A percentile compares a stretch with the other conserved stretches of the same genome.
Conservation (phyloP, 2,797 vertebrate species). For the Myotis pilosus region DNA sequence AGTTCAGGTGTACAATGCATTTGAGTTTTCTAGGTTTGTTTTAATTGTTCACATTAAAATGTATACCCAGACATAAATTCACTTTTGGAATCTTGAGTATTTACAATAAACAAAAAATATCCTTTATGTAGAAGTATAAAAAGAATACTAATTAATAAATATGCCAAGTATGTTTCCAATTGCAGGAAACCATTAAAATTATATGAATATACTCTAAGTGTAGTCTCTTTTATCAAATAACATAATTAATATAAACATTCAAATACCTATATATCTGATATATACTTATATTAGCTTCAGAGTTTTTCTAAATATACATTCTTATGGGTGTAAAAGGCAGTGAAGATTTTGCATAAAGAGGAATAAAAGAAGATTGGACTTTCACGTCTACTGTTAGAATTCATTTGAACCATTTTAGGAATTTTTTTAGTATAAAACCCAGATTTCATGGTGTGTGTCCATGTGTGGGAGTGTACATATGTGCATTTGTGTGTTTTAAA, state of each 20-base stretch:
- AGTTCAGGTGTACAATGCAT: not conserved
- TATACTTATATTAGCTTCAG: not conserved
- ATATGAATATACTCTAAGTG: not conserved
- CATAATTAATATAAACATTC: not conserved
- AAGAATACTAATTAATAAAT: not conserved
- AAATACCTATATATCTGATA: not conserved
- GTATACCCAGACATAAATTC: not conserved
- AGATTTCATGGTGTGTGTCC: not conserved
- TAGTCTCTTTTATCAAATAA: not conserved
- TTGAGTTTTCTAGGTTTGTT: not conserved
- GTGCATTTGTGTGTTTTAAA: not conserved
- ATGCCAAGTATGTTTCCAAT: not conserved
- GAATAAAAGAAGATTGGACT: not conserved
- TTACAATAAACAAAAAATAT: not conserved
- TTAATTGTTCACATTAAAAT: conserved; percentile 18
- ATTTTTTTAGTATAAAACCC: not conserved
- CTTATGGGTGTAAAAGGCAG: not conserved
- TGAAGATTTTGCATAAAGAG: not conserved
- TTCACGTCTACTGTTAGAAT: conserved; percentile 24
- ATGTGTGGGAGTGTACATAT: not conserved
- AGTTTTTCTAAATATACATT: conserved; percentile 28
- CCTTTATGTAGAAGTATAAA: not conserved
- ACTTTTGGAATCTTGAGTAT: not conserved
- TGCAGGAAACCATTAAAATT: not conserved
- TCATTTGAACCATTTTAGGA: not conserved